phyloP scores from a whole-genome alignment of 1,140 invertebrate genomes.

The Aplysia californica region DNA sequence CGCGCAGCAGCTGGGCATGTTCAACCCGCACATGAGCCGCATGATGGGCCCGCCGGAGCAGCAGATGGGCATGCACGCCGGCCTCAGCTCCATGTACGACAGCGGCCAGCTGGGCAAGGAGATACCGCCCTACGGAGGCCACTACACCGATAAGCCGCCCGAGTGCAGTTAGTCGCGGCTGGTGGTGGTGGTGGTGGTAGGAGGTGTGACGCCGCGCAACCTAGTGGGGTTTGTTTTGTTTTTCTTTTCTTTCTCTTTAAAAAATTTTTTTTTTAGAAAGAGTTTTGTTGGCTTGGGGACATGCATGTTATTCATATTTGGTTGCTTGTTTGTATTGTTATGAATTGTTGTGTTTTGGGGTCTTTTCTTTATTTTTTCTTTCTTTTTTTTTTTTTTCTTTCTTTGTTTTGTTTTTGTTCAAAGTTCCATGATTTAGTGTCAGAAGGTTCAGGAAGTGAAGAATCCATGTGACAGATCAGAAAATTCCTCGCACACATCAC shows the following conservation, averaged over 20 bases:
- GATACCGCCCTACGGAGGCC: slow-evolving; percentile 4
- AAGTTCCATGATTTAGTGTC: too few species aligned
- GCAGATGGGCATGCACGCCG: slow-evolving; percentile 20
- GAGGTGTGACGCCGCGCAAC: too few species aligned
- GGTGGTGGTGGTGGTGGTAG: too few species aligned
- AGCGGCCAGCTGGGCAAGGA: slow-evolving; percentile 1
- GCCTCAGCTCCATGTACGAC: slow-evolving; percentile 21
- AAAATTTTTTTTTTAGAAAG: neutral
- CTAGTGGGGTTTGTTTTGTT: too few species aligned
- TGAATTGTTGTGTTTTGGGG: too few species aligned
- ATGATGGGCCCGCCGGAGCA: slow-evolving; percentile 4
- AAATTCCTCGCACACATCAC: too few species aligned
- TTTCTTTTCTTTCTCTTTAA: neutral
- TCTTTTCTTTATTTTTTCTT: too few species aligned
- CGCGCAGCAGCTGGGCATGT: slow-evolving; percentile 18
- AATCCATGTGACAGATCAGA: too few species aligned
- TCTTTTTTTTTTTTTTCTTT: too few species aligned
- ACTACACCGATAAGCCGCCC: slow-evolving; percentile 22
- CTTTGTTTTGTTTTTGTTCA: too few species aligned
- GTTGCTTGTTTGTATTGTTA: neutral
- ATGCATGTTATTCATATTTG: neutral
- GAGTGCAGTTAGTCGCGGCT: slow-evolving; percentile 15
- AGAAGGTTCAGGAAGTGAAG: too few species aligned
- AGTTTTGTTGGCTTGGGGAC: neutral
- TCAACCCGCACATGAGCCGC: slow-evolving; percentile 18